These are phyloP conservation scores for Mesoclemmys tuberculata DNA, from an alignment of 2,113 vertebrate species.

Conservation along the genomic window DNA sequence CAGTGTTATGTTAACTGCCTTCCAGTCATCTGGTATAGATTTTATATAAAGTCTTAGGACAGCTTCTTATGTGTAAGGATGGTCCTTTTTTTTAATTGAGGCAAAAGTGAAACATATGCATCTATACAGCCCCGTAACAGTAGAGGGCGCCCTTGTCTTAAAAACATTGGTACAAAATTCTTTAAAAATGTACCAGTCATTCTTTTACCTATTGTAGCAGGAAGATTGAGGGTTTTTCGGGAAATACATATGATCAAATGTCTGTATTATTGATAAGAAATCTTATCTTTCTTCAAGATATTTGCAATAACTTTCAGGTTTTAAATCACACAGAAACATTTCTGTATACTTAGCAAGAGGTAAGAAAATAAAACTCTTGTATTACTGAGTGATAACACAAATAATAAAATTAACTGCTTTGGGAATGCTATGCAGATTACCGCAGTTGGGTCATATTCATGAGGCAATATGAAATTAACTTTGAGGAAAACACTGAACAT, in stretches of 20 bases:
- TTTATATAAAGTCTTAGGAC: not conserved
- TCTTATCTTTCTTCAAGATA: constrained; percentile 61
- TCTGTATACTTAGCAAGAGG: constrained; percentile 28
- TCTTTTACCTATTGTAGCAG: not conserved
- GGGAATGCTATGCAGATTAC: not conserved
- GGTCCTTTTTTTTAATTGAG: not conserved
- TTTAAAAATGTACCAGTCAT: not conserved
- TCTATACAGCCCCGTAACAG: not conserved
- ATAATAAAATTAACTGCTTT: not conserved
- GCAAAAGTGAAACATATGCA: not conserved
- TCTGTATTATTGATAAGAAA: constrained; percentile 53
- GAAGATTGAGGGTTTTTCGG: constrained; percentile 35
- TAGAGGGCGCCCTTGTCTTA: constrained; percentile 71
- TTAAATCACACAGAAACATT: not conserved
- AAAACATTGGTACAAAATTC: not conserved
- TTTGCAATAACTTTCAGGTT: constrained; percentile 27
- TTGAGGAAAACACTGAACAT: not conserved
- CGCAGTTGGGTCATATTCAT: not conserved
- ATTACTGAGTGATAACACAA: not conserved
- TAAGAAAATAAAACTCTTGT: not conserved
- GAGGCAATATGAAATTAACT: not conserved
- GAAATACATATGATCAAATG: constrained; percentile 26
- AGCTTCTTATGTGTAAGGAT: accelerated
- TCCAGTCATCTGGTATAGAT: not conserved
- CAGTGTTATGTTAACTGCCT: not conserved